Base-by-base conservation (phyloP, 2,888 invertebrate genomes). In the Fragum sueziense region DNA sequence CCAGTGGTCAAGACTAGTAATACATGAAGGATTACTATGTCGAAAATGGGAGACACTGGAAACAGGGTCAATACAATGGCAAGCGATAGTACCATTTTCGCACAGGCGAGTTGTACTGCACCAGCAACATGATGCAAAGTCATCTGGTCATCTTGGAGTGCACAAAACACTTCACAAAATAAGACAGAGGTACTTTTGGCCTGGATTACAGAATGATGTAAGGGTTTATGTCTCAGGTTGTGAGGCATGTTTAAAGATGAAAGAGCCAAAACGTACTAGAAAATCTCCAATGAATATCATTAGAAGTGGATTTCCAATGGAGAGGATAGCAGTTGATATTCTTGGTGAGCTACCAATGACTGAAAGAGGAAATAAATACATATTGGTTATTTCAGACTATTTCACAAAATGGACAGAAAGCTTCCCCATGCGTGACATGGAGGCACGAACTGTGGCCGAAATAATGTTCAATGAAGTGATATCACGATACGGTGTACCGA, bases 401-500 rank as follows among this genome's bases (percentile, higher is more conserved):
- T 77, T 70, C 34, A 77, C 76, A n/a, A 77, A 76, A 62, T 70
- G 76, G 70, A 70, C 70, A 0, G 52, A 76, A 20, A 33, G 65
- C 29, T 65, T 37, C 27, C 37, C 76, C 22, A 67, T 71, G 71
- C 25, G 33, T 67, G 71, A 71, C 22, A 67, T 76, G 37, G 65
- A 71, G n/a, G 31, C 70, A 2, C 27, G 14, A 29, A 57, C 57
- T 22, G 57, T 57, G 3, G 25, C 25, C 17, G 22, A 52, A 34
- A 25, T 70, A 37, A 6, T 73, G 14, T 69, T 78, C 7, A 37
- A 68, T 22, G 59, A 71, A 47, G 25, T 78, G 7, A 54, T 74
- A 3, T 11, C 41, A 31, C 61, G 67, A 34, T 70, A 70, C 67
- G 74, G 78, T 0, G 33, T 74, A 22, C 74, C 78, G 20, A 6